phyloP scores from a whole-genome alignment of 2,888 invertebrate species.

The Drosophila paranaensis region DNA sequence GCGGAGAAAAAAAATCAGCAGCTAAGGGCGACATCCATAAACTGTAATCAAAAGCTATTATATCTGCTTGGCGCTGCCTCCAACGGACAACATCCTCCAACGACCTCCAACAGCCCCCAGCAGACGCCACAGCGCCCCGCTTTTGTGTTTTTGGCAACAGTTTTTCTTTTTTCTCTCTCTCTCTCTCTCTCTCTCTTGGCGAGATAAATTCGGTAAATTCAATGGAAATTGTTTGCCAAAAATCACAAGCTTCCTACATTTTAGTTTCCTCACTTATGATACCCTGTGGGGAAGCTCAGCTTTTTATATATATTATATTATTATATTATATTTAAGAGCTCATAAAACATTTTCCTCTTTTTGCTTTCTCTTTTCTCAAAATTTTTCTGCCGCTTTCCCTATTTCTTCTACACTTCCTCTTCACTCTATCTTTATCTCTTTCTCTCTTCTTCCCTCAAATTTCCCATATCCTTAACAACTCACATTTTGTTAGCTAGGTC shows the following conservation, averaged over 20 bases:
- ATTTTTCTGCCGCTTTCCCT: too few relatives aligned
- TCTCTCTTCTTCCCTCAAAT: neutral
- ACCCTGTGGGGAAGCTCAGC: slow-evolving; percentile 19
- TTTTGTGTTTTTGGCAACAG: slow-evolving; percentile 71
- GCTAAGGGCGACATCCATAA: slow-evolving; percentile 79
- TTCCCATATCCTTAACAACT: neutral
- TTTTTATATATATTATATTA: neutral
- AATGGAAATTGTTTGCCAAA: slow-evolving; percentile 74
- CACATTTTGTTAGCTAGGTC: neutral
- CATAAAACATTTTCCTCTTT: neutral
- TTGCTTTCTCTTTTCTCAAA: neutral
- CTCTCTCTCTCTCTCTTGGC: slow-evolving; percentile 8
- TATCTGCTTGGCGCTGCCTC: slow-evolving; percentile 65
- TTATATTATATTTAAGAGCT: neutral
- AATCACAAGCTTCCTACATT: slow-evolving; percentile 56
- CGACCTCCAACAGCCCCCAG: neutral
- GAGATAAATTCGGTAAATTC: slow-evolving; percentile 74
- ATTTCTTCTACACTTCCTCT: neutral
- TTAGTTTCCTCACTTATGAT: slow-evolving; percentile 41
- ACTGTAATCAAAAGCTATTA: slow-evolving; percentile 80
- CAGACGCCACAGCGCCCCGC: slow-evolving; percentile 17
- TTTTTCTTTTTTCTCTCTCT: slow-evolving; percentile 33
- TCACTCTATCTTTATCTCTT: too few relatives aligned
- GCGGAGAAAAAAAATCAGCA: slow-evolving; percentile 25
- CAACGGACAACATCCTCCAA: slow-evolving; percentile 28